Conservation (phyloP, 2,113 vertebrate species). For the Labrus mixtus region DNA sequence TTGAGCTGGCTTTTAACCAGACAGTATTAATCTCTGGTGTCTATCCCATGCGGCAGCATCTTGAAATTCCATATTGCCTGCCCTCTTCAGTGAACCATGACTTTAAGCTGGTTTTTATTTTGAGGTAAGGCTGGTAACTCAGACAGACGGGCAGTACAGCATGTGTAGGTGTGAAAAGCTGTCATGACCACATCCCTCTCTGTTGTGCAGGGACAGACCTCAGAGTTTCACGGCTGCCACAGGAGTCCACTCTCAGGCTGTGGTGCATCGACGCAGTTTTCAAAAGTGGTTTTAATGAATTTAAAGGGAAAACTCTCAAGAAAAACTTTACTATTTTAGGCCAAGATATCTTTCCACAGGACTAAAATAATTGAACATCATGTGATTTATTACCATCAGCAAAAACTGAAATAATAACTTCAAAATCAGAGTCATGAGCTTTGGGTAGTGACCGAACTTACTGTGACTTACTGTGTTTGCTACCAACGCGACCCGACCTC, state of each 20-base stretch:
- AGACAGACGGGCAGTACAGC: neutral
- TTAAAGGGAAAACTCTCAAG: neutral
- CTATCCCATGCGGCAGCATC: constrained; percentile 27
- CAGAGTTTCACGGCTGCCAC: neutral
- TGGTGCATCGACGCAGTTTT: neutral
- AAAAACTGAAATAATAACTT: too few species aligned
- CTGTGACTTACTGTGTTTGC: too few species aligned
- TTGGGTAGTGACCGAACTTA: too few species aligned
- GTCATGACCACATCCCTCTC: neutral
- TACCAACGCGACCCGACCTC: too few species aligned
- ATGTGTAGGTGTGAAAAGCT: neutral
- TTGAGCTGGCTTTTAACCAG: constrained; percentile 61
- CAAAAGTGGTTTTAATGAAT: neutral
- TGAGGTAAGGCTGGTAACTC: constrained; percentile 1
- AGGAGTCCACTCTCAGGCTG: neutral
- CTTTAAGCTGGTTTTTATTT: constrained; percentile 17
- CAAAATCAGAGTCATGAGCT: too few species aligned
- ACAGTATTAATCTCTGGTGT: constrained; percentile 46
- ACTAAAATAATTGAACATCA: too few species aligned
- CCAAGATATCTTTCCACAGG: too few species aligned
- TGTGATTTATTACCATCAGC: too few species aligned
- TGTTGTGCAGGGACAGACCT: neutral
- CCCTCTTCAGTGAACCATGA: constrained; percentile 8
- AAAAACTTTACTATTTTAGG: neutral
- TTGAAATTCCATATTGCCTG: constrained; percentile 23